Evolutionary conservation across 2,797 vertebrate species (phyloP), one percentile per base, ranked within the genome.

Genomic region (Hypotaenidia okinawae): DNA sequence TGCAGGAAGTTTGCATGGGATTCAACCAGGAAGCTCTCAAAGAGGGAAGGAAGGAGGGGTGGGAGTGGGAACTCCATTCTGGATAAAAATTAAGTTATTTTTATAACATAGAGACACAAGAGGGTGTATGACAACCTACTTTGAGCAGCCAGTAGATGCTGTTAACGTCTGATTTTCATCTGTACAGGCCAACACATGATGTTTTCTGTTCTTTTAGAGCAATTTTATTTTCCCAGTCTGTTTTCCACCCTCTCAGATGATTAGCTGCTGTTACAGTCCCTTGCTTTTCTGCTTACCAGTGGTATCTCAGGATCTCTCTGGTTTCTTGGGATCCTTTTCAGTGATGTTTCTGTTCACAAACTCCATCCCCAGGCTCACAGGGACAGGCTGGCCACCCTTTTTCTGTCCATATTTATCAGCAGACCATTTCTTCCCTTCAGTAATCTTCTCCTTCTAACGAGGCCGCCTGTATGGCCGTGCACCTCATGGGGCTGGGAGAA

Each of bases 41-140:
- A 69, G 10, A 70, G 28, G 64, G 10, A 70, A 28, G 37, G 15
- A n/a, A 6, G 8, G 49, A 9, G 43, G 17, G 43, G 43, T 19
- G 43, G 43, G 43, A 45, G 22, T 47, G 47, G 47, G 47, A 47
- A 47, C 17, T 78, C 58, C 49, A 47, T 79, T 78, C 30, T 82
- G 22, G 8, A 37, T 25, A 52, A 85, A 93, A 82, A 69, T 7
- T 27, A 11, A 1, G 0, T 8, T 2, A 25, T 61, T 37, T 74
- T 18, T 9, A 0, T 37, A 52, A 16, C 5, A 61, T 27, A 14
- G 0, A 0, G 35, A 22, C 24, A 11, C 25, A 16, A 37, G 21
- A 66, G 16, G 7, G 11, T 3, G 0, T 28, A 52, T 30, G 23
- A 33, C 35, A 57, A 70, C 19, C 21, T 61, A 37, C n/a, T 57